Evolutionary conservation across 2,113 vertebrate genomes (phyloP), one percentile per base, ranked within the genome.

Genomic region (Stomatorhinus ivindoensis): DNA sequence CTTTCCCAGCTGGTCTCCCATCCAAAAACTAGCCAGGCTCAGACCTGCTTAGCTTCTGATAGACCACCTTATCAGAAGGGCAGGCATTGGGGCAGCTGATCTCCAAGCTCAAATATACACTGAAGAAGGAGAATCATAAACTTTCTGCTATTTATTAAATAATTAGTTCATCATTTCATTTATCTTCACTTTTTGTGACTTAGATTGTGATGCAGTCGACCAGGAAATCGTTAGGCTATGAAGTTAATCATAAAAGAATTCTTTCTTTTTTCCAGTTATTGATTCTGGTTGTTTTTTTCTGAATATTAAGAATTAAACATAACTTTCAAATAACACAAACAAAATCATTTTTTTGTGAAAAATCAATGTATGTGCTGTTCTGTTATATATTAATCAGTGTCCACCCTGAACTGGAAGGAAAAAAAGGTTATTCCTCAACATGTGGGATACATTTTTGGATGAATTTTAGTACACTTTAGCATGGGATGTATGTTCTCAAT

Each of bases 241-340:
- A 69, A 31, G 61, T 69, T 27, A 69, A 31, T 31, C n/a, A 31
- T 31, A 69, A 69, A 69, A 69, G 9, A 69, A 69, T 31, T 27
- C n/a, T 61, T n/a, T 58, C 17, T 61, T 11, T 65, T 69, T 69
- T 69, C 10, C n/a, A 13, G 13, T 31, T 69, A 31, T 69, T 69
- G 61, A 69, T 69, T 69, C n/a, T 13, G 61, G n/a, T 69, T 27
- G 3, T 65, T 87, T 55, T 55, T 55, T 87, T 55, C 35, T 82
- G 76, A 82, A 21, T 8, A 82, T 44, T 82, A 82, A 82, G 39
- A 44, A 82, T 82, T 9, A 82, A 44, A 82, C 21, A 82, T 44
- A 82, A 42, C 76, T 82, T 82, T 82, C 76, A 82, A 82, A 82
- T 44, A 82, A 82, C 39, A 82, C 39, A 82, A 82, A 42, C 39